Evolutionary conservation across 2,113 vertebrate species (phyloP).

Genomic region (Microtus montanus): DNA sequence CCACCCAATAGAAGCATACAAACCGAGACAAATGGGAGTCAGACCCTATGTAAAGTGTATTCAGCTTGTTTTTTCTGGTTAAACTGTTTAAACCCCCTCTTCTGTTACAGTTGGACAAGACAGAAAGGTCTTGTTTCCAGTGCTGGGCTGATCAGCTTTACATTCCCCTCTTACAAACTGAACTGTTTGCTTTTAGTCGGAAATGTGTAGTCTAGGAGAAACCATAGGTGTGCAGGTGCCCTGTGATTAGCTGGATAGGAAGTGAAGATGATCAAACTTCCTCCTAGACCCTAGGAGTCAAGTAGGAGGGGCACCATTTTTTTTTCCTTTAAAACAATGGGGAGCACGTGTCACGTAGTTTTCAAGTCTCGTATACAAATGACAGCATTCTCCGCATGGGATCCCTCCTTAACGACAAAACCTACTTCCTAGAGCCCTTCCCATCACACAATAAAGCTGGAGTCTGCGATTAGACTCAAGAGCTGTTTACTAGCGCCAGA

Average conservation of each 20-base stretch:
- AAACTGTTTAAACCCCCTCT: slow-evolving; percentile 41
- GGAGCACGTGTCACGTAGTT: slow-evolving; percentile 11
- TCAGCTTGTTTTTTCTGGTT: slow-evolving; percentile 1
- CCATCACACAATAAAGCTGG: slow-evolving; percentile 64
- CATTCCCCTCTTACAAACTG: slow-evolving; percentile 45
- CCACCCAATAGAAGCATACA: slow-evolving; percentile 64
- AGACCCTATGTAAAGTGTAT: slow-evolving; percentile 47
- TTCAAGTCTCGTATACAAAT: slow-evolving; percentile 60
- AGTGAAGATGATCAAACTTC: slow-evolving; percentile 67
- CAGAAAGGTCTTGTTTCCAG: background rate
- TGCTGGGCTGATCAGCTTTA: slow-evolving; percentile 52
- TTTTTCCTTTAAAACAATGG: slow-evolving; percentile 47
- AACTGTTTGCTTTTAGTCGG: slow-evolving; percentile 66
- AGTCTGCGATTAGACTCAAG: slow-evolving; percentile 56
- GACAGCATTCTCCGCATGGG: slow-evolving; percentile 63
- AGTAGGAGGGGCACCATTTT: slow-evolving; percentile 10
- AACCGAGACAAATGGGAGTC: slow-evolving; percentile 58
- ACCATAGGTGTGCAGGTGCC: slow-evolving; percentile 70
- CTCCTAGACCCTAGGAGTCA: slow-evolving; percentile 72
- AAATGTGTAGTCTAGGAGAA: slow-evolving; percentile 79
- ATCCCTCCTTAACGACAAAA: slow-evolving; percentile 77
- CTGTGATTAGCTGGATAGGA: slow-evolving; percentile 77
- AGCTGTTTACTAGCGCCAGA: slow-evolving; percentile 71
- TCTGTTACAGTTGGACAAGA: background rate
- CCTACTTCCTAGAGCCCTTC: slow-evolving; percentile 63